Base-by-base conservation (phyloP, 2,113 vertebrate species). In the Crotalus viridis region DNA sequence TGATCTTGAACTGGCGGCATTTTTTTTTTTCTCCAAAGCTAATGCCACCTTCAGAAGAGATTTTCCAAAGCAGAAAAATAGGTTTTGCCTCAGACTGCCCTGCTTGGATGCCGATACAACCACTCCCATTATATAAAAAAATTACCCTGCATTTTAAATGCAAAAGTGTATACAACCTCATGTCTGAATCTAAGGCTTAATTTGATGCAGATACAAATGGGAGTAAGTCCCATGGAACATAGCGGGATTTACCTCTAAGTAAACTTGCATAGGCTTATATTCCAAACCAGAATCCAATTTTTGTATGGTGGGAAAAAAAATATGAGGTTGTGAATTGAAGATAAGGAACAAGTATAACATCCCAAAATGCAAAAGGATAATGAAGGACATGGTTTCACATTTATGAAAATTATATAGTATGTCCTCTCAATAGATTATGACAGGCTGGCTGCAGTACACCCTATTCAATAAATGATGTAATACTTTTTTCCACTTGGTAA, bases 281-380 rank as follows among this genome's bases (percentile, higher is more conserved):
- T 92, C 48, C 1, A 92, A 91, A 88, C 57, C n/a, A 86, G 55
- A 87, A 86, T 74, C 9, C 85, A 93, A 28, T 59, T 69, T 87
- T 64, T 69, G 64, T 64, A 48, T n/a, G 28, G 3, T 21, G 89
- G 57, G 17, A 56, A 87, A 61, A 87, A 56, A 93, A 33, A 15
- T 12, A 56, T n/a, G 43, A 81, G n/a, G 10, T 24, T 28, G 17
- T 87, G 19, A 48, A 8, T 74, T 39, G 56, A 92, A 52, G 12
- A 17, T 81, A 46, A 89, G 51, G 15, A 91, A 85, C 54, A 91
- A 39, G 24, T 26, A n/a, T 5, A 17, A 92, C 55, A 74, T 33
- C 22, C n/a, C 91, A 89, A 56, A 52, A 55, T 9, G 5, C 43
- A 43, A 28, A 92, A 22, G 9, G 17, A 4, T 21, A 88, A 56